phyloP scores from a whole-genome alignment of 2,888 invertebrate species.

The Oxycera nigricornis region DNA sequence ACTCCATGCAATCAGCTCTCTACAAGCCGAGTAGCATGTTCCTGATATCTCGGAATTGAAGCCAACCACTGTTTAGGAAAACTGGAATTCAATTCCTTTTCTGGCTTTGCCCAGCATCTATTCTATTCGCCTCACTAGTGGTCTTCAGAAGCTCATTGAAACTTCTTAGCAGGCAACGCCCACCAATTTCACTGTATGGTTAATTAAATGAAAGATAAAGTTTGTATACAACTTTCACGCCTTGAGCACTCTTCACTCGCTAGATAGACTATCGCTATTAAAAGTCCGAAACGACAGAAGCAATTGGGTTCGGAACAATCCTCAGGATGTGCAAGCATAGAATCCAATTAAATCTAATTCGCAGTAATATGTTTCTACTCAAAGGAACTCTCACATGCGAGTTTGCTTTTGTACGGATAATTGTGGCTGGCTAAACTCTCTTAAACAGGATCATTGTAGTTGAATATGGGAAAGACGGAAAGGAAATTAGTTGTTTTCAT shows the following conservation, averaged over 20 bases:
- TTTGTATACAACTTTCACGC: slow-evolving; percentile 27
- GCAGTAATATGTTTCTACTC: background rate
- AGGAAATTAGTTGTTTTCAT: slow-evolving; percentile 1
- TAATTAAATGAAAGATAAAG: slow-evolving; percentile 30
- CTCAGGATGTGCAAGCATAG: slow-evolving; percentile 14
- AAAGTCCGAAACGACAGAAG: slow-evolving; percentile 12
- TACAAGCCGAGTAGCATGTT: background rate
- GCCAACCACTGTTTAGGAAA: background rate
- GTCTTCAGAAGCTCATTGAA: background rate
- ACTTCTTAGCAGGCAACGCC: slow-evolving; percentile 18
- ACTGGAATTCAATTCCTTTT: background rate
- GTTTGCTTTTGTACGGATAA: background rate
- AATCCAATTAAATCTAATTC: slow-evolving; percentile 47
- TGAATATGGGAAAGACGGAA: background rate
- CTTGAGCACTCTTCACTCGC: background rate
- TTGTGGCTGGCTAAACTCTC: background rate
- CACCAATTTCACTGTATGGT: slow-evolving; percentile 1
- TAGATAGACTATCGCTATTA: background rate
- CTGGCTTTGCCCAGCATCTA: background rate
- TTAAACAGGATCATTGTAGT: background rate
- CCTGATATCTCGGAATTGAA: too few species aligned
- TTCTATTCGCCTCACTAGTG: background rate
- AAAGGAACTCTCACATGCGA: background rate
- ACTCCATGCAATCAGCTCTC: background rate
- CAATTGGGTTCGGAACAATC: slow-evolving; percentile 21